Conservation (phyloP, 2,888 invertebrate genomes). For the Dichetophora obliterata region DNA sequence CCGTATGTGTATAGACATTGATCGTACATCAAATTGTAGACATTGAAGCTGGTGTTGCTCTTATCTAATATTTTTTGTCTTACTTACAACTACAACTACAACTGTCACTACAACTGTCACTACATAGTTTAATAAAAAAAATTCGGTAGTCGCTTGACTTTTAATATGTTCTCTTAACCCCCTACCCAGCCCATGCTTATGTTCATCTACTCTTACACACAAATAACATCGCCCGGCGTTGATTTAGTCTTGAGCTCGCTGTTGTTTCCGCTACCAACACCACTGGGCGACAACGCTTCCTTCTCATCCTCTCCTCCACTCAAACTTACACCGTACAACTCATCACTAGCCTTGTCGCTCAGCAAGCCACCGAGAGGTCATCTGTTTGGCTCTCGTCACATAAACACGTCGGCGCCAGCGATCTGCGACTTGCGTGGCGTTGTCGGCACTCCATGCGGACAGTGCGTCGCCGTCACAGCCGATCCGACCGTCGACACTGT, state of each 20-base stretch:
- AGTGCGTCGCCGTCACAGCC: conserved; percentile 56
- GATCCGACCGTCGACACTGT: conserved; percentile 45
- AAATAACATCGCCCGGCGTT: conserved; percentile 68
- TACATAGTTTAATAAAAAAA: conserved; percentile 18
- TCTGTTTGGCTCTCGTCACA: conserved; percentile 76
- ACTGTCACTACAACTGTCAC: background rate
- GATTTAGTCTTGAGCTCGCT: conserved; percentile 62
- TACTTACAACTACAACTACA: conserved; percentile 8
- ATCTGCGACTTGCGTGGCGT: conserved; percentile 65
- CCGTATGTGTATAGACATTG: background rate
- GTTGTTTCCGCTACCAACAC: conserved; percentile 52
- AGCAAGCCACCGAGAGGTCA: conserved; percentile 58
- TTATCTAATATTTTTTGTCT: background rate
- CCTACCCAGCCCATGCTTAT: background rate
- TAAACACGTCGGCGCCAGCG: conserved; percentile 77
- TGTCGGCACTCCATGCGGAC: conserved; percentile 70
- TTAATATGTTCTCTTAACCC: conserved; percentile 7
- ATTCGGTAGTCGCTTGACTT: background rate
- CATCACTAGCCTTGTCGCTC: conserved; percentile 49
- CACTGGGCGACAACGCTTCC: conserved; percentile 47
- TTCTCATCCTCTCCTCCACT: conserved; percentile 43
- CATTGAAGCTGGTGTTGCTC: conserved; percentile 12
- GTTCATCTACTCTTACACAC: conserved; percentile 59
- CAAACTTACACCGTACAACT: conserved; percentile 40
- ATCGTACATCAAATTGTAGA: conserved; percentile 20